Evolutionary conservation across 1,140 invertebrate species (phyloP).

Genomic region (Aleiodes sp.): DNA sequence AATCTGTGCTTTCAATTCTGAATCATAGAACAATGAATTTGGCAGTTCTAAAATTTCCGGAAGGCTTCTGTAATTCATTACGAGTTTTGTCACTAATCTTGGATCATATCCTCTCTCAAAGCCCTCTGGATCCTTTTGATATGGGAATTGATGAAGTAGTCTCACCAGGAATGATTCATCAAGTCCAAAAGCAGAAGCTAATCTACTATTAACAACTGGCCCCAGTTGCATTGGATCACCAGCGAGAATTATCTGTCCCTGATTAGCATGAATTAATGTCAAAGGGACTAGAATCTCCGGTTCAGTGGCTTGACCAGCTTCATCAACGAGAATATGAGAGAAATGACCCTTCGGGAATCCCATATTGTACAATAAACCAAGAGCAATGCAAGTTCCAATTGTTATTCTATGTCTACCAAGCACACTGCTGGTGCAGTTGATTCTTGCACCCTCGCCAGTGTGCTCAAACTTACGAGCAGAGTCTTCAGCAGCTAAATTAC

Average conservation of each 20-base stretch:
- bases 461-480: slow-evolving; percentile 50
- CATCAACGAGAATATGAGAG: slow-evolving; percentile 89
- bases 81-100: slow-evolving; percentile 75
- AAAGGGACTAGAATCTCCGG: slow-evolving; percentile 86
- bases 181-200: slow-evolving; percentile 73
- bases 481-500: slow-evolving; percentile 68
- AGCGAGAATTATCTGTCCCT: slow-evolving; percentile 81
- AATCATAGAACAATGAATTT: slow-evolving; percentile 85
- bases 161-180: slow-evolving; percentile 77
- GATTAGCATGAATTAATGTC: slow-evolving; percentile 59
- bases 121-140: slow-evolving; percentile 70
- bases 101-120: slow-evolving; percentile 74
- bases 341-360: slow-evolving; percentile 79
- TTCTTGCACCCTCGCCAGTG: slow-evolving; percentile 57
- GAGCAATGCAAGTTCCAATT: slow-evolving; percentile 81
- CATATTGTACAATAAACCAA: slow-evolving; percentile 76
- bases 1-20: slow-evolving; percentile 70
- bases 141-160: slow-evolving; percentile 72
- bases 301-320: slow-evolving; percentile 91
- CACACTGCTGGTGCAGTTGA: slow-evolving; percentile 67
- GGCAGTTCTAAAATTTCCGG: slow-evolving; percentile 79
- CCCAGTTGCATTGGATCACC: slow-evolving; percentile 94
- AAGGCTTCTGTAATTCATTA: slow-evolving; percentile 83
- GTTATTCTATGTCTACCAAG: slow-evolving; percentile 80
- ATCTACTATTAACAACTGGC: slow-evolving; percentile 78